Base-by-base conservation (phyloP, 2,888 invertebrate species). In the Blomia tropicalis region DNA sequence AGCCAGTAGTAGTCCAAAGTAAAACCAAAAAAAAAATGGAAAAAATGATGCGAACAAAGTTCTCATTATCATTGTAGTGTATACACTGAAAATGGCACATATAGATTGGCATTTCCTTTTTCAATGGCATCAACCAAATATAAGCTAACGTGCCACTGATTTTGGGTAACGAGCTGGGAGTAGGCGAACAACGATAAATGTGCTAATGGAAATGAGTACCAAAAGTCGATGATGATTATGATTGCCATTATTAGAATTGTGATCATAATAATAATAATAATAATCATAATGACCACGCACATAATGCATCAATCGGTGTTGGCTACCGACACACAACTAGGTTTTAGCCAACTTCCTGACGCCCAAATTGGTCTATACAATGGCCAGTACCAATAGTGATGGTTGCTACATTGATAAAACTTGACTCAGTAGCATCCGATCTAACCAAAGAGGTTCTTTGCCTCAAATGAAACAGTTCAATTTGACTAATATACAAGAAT, bases 191-290 rank as follows among this genome's bases (percentile, higher is more conserved):
- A 36, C 36, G 36, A 36, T 36, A 36, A 36, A 36, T 36, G 36
- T 17, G 51, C 7, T 22, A 47, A 47, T 47, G 51, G 51, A 47
- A 47, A 14, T 19, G 51, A 47, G 7, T 47, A 27, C 27, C 7
- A 47, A 14, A n/a, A 41, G 7, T 27, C 7, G 51, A 7, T 47
- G 51, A 47, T 47, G 51, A 47, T 27, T 7, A 27, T 47, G 36
- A 36, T 36, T 36, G 51, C 51, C n/a, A 47, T 47, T 47, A 47
- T 47, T 47, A n/a, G 51, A 47, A 47, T 47, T 47, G n/a, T 47
- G 51, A 36, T 36, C 51, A 11, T n/a, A 7, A 47, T 47, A 47
- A 47, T 47, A 47, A 47, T 47, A n/a, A n/a, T 47, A n/a, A 36
- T 36, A 7, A 11, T n/a, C 22, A 47, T 47, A 47, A 47, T 47